phyloP scores from a whole-genome alignment of 1,140 invertebrate genomes.

The Zaprionus capensis region DNA sequence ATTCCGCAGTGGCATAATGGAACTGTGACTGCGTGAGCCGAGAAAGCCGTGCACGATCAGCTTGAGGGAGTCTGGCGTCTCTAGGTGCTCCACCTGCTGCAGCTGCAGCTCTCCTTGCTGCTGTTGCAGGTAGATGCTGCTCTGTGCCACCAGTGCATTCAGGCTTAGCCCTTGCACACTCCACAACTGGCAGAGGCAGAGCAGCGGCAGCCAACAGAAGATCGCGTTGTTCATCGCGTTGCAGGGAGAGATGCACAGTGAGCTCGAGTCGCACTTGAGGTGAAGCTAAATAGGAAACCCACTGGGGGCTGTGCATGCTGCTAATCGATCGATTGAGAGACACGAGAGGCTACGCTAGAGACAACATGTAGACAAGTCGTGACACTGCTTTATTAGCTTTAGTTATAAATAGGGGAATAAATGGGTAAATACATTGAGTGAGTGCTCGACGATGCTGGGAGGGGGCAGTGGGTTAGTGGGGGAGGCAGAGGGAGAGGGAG shows the following conservation, averaged over 20 bases:
- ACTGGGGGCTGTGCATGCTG: background rate
- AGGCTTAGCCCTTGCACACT: conserved; percentile 40
- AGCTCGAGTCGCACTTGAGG: background rate
- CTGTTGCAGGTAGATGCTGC: conserved; percentile 62
- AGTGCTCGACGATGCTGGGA: too few species aligned
- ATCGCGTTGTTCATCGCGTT: conserved; percentile 44
- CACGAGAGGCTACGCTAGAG: conserved; percentile 21
- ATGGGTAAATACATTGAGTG: background rate
- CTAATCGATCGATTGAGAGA: conserved; percentile 57
- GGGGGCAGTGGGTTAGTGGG: background rate
- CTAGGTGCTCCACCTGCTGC: conserved; percentile 45
- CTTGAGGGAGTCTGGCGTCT: conserved; percentile 49
- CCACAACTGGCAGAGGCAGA: conserved; percentile 59
- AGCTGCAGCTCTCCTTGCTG: conserved; percentile 9
- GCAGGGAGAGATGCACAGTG: background rate
- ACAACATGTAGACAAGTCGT: conserved; percentile 8
- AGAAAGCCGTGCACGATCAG: conserved; percentile 76
- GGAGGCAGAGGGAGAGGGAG: background rate
- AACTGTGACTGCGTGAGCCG: conserved; percentile 66
- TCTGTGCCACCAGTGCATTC: conserved; percentile 47
- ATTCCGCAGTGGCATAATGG: conserved; percentile 69
- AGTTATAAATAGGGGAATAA: conserved; percentile 12
- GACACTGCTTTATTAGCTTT: background rate
- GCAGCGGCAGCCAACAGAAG: conserved; percentile 38
- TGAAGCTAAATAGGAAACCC: background rate